Evolutionary conservation across 2,797 vertebrate genomes (phyloP), one percentile per base, ranked within the genome.

Genomic region (Ceryle rudis): DNA sequence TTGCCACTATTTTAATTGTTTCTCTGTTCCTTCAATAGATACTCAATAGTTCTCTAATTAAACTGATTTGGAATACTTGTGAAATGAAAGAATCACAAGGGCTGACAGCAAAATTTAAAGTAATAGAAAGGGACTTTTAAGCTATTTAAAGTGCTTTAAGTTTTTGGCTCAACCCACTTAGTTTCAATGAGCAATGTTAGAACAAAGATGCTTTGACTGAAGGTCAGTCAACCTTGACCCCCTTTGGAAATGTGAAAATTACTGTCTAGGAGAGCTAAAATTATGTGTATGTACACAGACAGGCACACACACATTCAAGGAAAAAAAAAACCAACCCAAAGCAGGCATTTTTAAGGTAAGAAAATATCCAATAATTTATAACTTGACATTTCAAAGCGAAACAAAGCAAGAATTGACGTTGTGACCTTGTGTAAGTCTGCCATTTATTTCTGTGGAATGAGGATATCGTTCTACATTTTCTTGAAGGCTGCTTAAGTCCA

Each of bases 271-370:
- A 65, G 8, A 90, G 28, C 60, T 4, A 83, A 88, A 85, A 58
- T 57, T 70, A 47, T 29, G 5, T 1, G 0, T 37, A 33, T 0
- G 1, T 54, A 49, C 7, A 69, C 8, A 52, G 47, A 5, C 14
- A 80, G 28, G 46, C 2, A 19, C 12, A 18, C 11, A 31, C 4
- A 55, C 5, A 44, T 47, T 55, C 7, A 61, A 74, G 9, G 2
- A 6, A 42, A 26, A 62, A 42, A 54, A 26, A 5, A n/a, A 54
- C 37, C 19, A 4, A 21, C 9, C 46, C 26, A 52, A 19, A 14
- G 14, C 3, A 42, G 8, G 1, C 1, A 66, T 46, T 81, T 81
- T 71, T 54, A 0, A 54, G 41, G 15, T 23, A 74, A 78, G 10
- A 83, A 88, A 71, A 61, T 20, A 72, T 20, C 52, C 19, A 29